Percentiles rank a stretch among this genome's conserved stretches.
Conservation (phyloP, 2,113 vertebrate species). For the Rhombomys opimus region DNA sequence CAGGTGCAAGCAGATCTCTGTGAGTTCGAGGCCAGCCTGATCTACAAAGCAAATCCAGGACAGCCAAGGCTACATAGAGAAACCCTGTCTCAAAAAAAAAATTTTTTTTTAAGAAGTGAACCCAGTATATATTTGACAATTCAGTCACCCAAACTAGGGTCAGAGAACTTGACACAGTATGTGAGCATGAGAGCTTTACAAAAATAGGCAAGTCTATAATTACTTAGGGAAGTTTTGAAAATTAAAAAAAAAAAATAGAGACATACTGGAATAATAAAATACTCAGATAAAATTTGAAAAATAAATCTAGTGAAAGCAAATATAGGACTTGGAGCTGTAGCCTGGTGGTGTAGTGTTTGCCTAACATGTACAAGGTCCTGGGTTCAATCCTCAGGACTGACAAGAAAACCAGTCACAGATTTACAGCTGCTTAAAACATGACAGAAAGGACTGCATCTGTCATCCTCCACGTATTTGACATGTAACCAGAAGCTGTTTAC, state of each 20-base stretch:
- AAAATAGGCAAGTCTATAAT: constrained; percentile 1
- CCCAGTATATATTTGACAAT: neutral
- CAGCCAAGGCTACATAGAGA: too few species aligned
- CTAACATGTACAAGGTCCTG: neutral
- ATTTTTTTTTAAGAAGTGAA: neutral
- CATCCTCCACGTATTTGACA: neutral
- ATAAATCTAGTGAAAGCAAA: neutral
- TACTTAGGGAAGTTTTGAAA: neutral
- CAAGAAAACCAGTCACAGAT: neutral
- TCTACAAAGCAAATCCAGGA: too few species aligned
- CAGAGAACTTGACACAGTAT: neutral
- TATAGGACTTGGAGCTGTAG: neutral
- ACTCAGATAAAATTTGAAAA: neutral
- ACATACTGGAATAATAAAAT: constrained; percentile 23
- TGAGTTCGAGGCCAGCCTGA: too few species aligned
- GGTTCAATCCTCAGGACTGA: neutral
- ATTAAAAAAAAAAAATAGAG: constrained; percentile 1
- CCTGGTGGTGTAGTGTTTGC: neutral
- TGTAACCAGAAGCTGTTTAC: neutral
- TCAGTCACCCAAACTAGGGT: neutral
- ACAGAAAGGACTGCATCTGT: neutral
- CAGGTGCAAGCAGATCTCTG: too few species aligned
- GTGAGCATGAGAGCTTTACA: neutral
- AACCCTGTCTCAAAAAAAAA: too few species aligned
- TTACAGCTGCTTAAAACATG: constrained; percentile 10